These are phyloP conservation scores for Drosophila novamexicana DNA, from an alignment of 1,140 invertebrate genomes.

Conservation along the genomic window DNA sequence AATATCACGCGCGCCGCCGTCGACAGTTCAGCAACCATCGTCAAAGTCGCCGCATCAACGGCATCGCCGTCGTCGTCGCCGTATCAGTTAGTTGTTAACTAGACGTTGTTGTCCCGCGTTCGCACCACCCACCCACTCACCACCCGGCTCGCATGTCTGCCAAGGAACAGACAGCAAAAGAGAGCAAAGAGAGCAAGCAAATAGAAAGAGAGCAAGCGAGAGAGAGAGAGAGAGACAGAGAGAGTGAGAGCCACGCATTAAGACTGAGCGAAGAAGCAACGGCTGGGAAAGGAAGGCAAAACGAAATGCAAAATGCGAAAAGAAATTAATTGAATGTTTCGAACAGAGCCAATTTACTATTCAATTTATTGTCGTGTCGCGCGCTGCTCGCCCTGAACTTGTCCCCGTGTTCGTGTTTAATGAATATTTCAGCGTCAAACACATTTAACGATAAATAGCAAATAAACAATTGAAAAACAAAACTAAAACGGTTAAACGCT, in stretches of 20 bases:
- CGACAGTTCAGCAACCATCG: conserved; percentile 47
- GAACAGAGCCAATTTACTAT: conserved; percentile 60
- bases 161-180: conserved; percentile 33
- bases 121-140: conserved; percentile 10
- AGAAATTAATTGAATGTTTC: conserved; percentile 42
- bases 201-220: conserved; percentile 6
- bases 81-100: conserved; percentile 82
- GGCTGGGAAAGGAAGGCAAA: conserved; percentile 29
- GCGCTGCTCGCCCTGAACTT: conserved; percentile 53
- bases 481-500: not conserved
- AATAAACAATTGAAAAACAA: not conserved
- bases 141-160: not conserved
- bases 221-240: not conserved
- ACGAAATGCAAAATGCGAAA: conserved; percentile 36
- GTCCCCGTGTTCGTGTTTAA: conserved; percentile 41
- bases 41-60: conserved; percentile 43
- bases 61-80: conserved; percentile 20
- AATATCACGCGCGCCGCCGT: conserved; percentile 61
- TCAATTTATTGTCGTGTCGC: conserved; percentile 57
- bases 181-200: not conserved
- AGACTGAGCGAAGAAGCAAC: conserved; percentile 10
- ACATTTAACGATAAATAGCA: conserved; percentile 1
- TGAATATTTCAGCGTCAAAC: conserved; percentile 9
- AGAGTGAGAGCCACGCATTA: conserved; percentile 8
- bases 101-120: conserved; percentile 53